Conservation (phyloP, 2,888 invertebrate genomes). For the Laspeyria flexula region DNA sequence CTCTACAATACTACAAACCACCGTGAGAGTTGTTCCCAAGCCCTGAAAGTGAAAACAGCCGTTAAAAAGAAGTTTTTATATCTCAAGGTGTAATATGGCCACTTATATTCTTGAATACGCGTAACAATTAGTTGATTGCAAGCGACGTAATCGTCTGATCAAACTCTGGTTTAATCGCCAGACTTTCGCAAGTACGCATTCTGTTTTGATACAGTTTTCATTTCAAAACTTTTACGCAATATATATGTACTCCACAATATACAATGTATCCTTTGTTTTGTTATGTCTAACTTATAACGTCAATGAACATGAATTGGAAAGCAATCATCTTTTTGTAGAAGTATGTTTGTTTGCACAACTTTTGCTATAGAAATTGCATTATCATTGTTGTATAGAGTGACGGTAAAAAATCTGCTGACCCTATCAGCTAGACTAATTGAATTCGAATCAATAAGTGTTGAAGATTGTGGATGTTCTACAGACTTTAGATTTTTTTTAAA, state of each 20-base stretch:
- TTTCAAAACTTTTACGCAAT: conserved; percentile 42
- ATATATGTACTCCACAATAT: conserved; percentile 21
- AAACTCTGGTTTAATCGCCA: conserved; percentile 38
- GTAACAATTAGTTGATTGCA: conserved; percentile 40
- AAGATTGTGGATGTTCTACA: no score
- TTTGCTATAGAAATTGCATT: background rate
- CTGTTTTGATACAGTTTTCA: conserved; percentile 28
- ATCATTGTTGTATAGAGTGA: no score
- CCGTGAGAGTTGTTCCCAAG: background rate
- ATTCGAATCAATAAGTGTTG: no score
- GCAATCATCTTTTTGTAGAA: no score
- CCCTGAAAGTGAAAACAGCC: conserved; percentile 10
- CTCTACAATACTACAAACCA: no score
- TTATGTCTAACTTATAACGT: conserved; percentile 6
- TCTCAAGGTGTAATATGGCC: background rate
- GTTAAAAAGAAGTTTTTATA: conserved; percentile 3
- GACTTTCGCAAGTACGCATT: conserved; percentile 33
- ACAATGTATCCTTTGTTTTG: conserved; percentile 44
- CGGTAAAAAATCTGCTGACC: no score
- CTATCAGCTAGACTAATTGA: no score
- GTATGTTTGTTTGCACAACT: background rate
- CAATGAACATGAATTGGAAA: conserved; percentile 26
- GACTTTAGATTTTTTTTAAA: no score
- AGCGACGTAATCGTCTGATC: conserved; percentile 42
- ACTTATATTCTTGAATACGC: conserved; percentile 17